Base-by-base conservation (phyloP, 1,140 invertebrate species). In the Marisa cornuarietis region DNA sequence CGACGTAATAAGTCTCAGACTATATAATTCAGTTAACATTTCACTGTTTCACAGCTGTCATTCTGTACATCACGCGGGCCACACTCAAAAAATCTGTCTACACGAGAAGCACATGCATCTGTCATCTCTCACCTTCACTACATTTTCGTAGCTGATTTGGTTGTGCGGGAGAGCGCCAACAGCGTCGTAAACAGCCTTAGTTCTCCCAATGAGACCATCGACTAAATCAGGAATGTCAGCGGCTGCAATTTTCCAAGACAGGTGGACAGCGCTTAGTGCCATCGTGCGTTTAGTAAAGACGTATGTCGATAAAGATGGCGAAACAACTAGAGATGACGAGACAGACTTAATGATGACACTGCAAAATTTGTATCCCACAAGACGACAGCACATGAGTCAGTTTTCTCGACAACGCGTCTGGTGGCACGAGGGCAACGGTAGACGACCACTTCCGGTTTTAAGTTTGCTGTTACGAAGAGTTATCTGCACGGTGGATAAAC, bases 111-210 rank as follows among this genome's bases (percentile, higher is more conserved):
- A 73, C 66, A 75, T 22, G 62, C 20, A 63, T 31, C 16, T 65
- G 54, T 52, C 52, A 72, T 69, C n/a, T 20, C n/a, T 81, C 84
- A 92, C 91, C 90, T 92, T 90, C 3, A 91, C 86, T 26, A 91
- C 88, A 83, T 86, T 91, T 31, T 91, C 88, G 85, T 89, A 92
- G 18, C 80, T 86, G 18, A 90, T 85, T 79, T 89, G 79, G 42
- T 91, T 88, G 54, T 87, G 61, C 42, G 85, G 82, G 22, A 92
- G 78, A 42, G 84, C 75, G 11, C 87, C 91, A 31, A 92, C 87
- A 42, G 79, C 51, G 82, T 92, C 91, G 83, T 92, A 91, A 11
- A 88, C 82, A 18, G 84, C 74, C 82, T 88, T 89, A 14, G 89
- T 86, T 71, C 85, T 84, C 7, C 78, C 73, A 42, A 92, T 91